Evolutionary conservation across 2,113 vertebrate genomes (phyloP).

Genomic region (Fukomys damarensis): DNA sequence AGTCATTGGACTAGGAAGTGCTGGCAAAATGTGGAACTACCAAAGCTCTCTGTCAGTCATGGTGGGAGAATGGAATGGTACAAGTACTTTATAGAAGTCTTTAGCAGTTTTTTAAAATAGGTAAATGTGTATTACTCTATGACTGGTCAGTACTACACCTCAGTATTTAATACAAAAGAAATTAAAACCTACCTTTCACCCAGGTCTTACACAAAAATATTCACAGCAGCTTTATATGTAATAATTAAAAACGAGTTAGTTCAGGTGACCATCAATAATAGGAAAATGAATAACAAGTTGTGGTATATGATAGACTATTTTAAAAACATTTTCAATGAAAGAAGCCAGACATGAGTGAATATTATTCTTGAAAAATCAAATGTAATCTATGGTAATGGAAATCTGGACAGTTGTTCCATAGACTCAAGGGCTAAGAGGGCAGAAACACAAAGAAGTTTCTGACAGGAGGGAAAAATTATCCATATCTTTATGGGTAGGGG

Average conservation of each 20-base stretch:
- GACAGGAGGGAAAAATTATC: background rate
- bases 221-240: background rate
- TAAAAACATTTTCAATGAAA: slow-evolving; percentile 2
- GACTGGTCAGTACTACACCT: background rate
- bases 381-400: background rate
- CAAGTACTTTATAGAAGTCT: background rate
- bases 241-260: background rate
- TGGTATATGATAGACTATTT: background rate
- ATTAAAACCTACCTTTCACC: slow-evolving; percentile 34
- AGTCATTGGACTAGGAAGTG: background rate
- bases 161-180: slow-evolving; percentile 33
- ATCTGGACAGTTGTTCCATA: background rate
- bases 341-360: slow-evolving; percentile 9
- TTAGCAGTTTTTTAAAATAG: background rate
- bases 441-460: background rate
- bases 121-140: background rate
- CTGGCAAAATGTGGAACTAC: background rate
- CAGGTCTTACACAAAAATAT: background rate
- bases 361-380: background rate
- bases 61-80: background rate
- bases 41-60: background rate
- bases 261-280: background rate
- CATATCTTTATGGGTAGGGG: background rate
- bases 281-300: background rate
- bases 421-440: background rate